Conservation (phyloP, 2,797 vertebrate genomes). For the Eutrigla gurnardus region DNA sequence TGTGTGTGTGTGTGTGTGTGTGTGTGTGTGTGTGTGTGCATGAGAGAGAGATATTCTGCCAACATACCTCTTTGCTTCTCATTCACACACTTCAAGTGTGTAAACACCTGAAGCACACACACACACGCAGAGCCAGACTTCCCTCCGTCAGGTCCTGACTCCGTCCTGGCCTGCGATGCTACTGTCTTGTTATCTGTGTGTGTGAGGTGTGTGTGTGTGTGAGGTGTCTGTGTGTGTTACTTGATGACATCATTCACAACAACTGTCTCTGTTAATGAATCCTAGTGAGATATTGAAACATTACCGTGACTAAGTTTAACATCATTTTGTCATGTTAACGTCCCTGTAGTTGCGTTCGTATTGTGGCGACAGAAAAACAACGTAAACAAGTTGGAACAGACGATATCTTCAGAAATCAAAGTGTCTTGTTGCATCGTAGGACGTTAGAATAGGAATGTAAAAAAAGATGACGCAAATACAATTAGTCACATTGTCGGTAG, state of each 20-base stretch:
- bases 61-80: slow-evolving; percentile 51
- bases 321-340: too few species aligned
- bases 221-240: not conserved
- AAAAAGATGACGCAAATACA: too few species aligned
- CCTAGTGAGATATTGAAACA: not conserved
- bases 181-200: slow-evolving; percentile 34
- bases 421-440: too few species aligned
- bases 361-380: too few species aligned
- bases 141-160: slow-evolving; percentile 53
- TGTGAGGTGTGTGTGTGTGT: slow-evolving; percentile 19
- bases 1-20: slow-evolving; percentile 31
- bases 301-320: not conserved
- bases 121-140: slow-evolving; percentile 18
- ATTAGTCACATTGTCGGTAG: too few species aligned
- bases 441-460: too few species aligned
- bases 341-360: too few species aligned
- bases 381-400: too few species aligned
- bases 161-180: slow-evolving; percentile 19
- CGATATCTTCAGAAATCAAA: too few species aligned
- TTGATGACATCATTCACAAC: not conserved
- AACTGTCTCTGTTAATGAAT: not conserved
- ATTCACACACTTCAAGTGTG: slow-evolving; percentile 37
- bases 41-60: slow-evolving; percentile 44
- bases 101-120: slow-evolving; percentile 25
- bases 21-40: slow-evolving; percentile 28